phyloP scores from a whole-genome alignment of 2,888 invertebrate species.

The Stegana nigrithorax region DNA sequence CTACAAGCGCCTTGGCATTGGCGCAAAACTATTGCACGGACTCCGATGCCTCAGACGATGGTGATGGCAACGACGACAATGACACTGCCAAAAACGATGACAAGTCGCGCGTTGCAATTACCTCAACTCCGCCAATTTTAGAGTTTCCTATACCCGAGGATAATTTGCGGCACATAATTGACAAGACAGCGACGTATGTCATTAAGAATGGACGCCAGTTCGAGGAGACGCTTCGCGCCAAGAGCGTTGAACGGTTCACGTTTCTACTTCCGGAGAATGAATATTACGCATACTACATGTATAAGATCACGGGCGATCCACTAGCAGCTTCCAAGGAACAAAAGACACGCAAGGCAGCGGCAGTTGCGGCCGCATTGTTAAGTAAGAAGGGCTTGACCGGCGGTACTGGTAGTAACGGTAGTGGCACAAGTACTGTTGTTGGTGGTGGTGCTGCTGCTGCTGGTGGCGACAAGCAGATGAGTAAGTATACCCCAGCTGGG shows the following conservation, averaged over 20 bases:
- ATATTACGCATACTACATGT: slow-evolving; percentile 85
- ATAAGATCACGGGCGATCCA: slow-evolving; percentile 70
- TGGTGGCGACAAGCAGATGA: slow-evolving; percentile 31
- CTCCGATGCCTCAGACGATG: slow-evolving; percentile 68
- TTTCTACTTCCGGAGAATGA: slow-evolving; percentile 84
- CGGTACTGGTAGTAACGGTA: slow-evolving; percentile 18
- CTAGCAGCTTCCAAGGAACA: slow-evolving; percentile 64
- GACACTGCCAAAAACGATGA: slow-evolving; percentile 24
- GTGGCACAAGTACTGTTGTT: slow-evolving; percentile 33
- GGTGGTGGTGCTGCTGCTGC: slow-evolving; percentile 2
- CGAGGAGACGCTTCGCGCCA: slow-evolving; percentile 86
- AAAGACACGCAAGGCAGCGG: slow-evolving; percentile 62
- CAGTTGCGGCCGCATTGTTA: slow-evolving; percentile 58
- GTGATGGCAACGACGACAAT: too few species aligned
- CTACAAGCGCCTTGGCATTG: slow-evolving; percentile 69
- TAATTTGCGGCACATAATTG: slow-evolving; percentile 87
- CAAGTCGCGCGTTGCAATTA: too few species aligned
- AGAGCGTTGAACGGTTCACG: slow-evolving; percentile 87
- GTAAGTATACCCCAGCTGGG: slow-evolving; percentile 31
- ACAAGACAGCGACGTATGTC: slow-evolving; percentile 97
- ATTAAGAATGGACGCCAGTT: slow-evolving; percentile 95
- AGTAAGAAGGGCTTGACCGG: slow-evolving; percentile 52
- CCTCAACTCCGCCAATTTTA: slow-evolving; percentile 40
- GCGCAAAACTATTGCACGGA: slow-evolving; percentile 73
- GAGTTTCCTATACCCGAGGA: slow-evolving; percentile 78